Evolutionary conservation across 1,140 invertebrate genomes (phyloP).

Genomic region (Cepaea nemoralis): DNA sequence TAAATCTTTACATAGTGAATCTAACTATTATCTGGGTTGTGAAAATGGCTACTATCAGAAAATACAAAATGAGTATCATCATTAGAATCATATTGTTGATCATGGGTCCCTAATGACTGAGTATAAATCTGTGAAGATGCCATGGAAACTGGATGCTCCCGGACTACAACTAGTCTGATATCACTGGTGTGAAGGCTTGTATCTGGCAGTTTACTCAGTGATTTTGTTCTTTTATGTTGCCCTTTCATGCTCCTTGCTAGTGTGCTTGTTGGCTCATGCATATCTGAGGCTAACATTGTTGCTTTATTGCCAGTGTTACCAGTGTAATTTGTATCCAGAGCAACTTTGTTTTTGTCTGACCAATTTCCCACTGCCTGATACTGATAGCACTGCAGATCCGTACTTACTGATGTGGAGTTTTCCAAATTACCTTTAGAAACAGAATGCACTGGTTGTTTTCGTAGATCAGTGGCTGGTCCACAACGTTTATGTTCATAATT

Average conservation of each 20-base stretch:
- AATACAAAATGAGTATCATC: no score
- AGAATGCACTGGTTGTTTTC: background rate
- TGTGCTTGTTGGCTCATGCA: background rate
- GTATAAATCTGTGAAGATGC: background rate
- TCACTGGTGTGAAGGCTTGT: background rate
- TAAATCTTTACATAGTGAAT: no score
- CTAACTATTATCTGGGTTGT: no score
- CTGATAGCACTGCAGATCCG: background rate
- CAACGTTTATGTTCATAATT: background rate
- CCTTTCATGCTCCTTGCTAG: background rate
- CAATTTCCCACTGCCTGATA: background rate
- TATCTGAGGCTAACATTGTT: background rate
- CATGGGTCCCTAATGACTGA: background rate
- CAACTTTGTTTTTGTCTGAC: background rate
- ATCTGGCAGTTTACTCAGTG: background rate
- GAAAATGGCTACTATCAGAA: no score
- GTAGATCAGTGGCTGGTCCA: background rate
- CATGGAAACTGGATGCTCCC: background rate
- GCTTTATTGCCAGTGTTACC: background rate
- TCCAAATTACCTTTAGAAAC: background rate
- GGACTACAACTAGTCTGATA: background rate
- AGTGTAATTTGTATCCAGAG: background rate
- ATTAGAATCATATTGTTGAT: no score
- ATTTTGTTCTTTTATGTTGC: background rate
- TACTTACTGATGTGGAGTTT: background rate